A percentile compares a stretch with the other conserved stretches of the same genome.
Evolutionary conservation across 1,140 invertebrate genomes (phyloP).

Genomic region (Drosophila fuyamai): DNA sequence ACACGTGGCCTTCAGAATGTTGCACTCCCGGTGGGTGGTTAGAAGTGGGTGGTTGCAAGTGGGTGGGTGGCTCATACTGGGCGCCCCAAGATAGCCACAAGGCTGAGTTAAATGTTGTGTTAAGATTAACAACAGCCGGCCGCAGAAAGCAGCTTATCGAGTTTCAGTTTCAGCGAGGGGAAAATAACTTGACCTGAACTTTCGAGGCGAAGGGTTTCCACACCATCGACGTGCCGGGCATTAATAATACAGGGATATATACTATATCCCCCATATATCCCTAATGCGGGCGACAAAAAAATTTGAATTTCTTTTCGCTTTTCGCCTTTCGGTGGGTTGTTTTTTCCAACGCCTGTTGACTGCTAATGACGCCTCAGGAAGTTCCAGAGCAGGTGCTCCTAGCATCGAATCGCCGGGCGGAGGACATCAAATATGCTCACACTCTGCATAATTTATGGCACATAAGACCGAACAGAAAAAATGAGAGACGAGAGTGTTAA

Average conservation of each 20-base stretch:
- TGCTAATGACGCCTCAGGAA: slow-evolving; percentile 73
- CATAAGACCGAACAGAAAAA: slow-evolving; percentile 28
- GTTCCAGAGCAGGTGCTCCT: slow-evolving; percentile 65
- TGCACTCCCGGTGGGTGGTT: slow-evolving; percentile 62
- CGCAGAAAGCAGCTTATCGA: slow-evolving; percentile 75
- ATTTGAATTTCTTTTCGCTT: slow-evolving; percentile 15
- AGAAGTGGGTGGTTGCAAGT: slow-evolving; percentile 36
- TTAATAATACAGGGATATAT: slow-evolving; percentile 40
- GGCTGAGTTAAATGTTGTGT: slow-evolving; percentile 80
- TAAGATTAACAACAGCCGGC: slow-evolving; percentile 76
- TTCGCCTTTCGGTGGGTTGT: slow-evolving; percentile 13
- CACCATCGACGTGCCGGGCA: slow-evolving; percentile 65
- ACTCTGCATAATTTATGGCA: slow-evolving; percentile 78
- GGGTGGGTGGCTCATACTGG: slow-evolving; percentile 11
- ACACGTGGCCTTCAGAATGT: slow-evolving; percentile 61
- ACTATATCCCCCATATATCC: slow-evolving; percentile 31
- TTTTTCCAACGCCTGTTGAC: slow-evolving; percentile 56
- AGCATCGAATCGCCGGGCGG: slow-evolving; percentile 18
- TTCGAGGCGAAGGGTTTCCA: slow-evolving; percentile 54
- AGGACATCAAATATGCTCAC: slow-evolving; percentile 67
- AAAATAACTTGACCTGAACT: slow-evolving; percentile 18
- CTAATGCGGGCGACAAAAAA: slow-evolving; percentile 67
- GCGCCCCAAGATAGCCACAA: slow-evolving; percentile 54
- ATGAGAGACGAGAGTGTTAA: slow-evolving; percentile 51
- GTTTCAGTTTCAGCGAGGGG: slow-evolving; percentile 10